Evolutionary conservation across 1,140 invertebrate species (phyloP).

Genomic region (Temnothorax nylanderi): DNA sequence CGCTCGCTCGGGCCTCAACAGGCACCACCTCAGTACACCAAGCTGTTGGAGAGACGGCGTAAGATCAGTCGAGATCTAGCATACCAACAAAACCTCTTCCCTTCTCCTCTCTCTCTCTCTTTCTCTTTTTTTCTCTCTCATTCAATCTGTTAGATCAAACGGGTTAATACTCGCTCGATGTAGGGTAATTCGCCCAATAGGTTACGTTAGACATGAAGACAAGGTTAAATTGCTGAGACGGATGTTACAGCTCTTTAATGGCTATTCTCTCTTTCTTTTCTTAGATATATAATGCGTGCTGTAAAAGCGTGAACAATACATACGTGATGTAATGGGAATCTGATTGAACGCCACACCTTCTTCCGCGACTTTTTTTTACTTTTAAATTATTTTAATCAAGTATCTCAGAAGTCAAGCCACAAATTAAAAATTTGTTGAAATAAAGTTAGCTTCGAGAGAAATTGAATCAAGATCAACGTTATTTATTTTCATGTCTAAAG

Average conservation of each 20-base stretch:
- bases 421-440: constrained; percentile 16
- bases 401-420: neutral
- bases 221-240: constrained; percentile 35
- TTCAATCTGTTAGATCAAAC: constrained; percentile 38
- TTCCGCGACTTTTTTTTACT: neutral
- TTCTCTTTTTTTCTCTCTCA: neutral
- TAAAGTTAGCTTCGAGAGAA: neutral
- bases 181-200: constrained; percentile 53
- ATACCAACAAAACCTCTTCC: constrained; percentile 38
- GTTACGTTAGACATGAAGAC: constrained; percentile 40
- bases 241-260: constrained; percentile 22
- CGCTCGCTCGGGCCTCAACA: neutral
- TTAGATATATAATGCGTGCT: constrained; percentile 1
- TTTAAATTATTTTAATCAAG: constrained; percentile 3
- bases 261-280: neutral
- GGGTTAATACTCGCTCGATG: constrained; percentile 44
- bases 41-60: constrained; percentile 36
- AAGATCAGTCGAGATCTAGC: constrained; percentile 50
- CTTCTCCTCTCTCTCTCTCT: neutral
- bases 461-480: neutral
- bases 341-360: neutral
- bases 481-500: neutral
- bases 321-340: neutral
- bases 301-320: constrained; percentile 24
- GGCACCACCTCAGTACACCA: constrained; percentile 33